These are phyloP conservation scores for Lophius piscatorius DNA, from an alignment of 2,113 vertebrate species.

Conservation along the genomic window DNA sequence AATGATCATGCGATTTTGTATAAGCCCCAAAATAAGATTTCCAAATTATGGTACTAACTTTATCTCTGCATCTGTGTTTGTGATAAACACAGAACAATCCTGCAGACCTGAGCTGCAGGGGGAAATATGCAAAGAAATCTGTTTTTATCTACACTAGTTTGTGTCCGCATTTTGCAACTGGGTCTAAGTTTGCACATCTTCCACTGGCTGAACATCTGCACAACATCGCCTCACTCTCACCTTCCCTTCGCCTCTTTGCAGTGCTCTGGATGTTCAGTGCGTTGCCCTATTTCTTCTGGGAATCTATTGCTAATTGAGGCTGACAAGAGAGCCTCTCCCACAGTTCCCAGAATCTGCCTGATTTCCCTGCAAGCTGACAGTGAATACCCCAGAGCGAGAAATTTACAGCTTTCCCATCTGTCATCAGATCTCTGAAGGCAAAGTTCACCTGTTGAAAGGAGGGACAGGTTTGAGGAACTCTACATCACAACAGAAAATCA, in stretches of 20 bases:
- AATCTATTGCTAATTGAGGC: slow-evolving; percentile 36
- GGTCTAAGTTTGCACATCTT: no score
- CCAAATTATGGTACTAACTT: no score
- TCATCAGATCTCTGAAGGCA: slow-evolving; percentile 25
- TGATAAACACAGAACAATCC: no score
- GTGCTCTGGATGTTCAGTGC: background rate
- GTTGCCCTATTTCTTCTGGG: slow-evolving; percentile 15
- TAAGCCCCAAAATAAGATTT: no score
- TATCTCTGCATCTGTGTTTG: no score
- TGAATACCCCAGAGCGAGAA: slow-evolving; percentile 32
- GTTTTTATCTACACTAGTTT: no score
- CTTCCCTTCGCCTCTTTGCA: background rate
- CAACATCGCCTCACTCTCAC: no score
- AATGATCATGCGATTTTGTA: no score
- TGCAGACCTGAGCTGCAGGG: no score
- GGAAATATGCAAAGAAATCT: no score
- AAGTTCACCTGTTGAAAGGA: slow-evolving; percentile 17
- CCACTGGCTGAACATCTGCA: background rate
- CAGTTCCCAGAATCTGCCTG: slow-evolving; percentile 29
- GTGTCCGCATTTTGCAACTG: no score
- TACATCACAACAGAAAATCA: no score
- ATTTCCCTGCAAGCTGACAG: slow-evolving; percentile 35
- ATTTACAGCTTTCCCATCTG: slow-evolving; percentile 42
- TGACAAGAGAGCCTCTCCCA: slow-evolving; percentile 15
- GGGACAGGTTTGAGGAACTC: slow-evolving; percentile 14